A percentile compares a stretch with the other conserved stretches of the same genome.
These are phyloP conservation scores for Recurvirostra avosetta DNA, from an alignment of 2,113 vertebrate species.

Conservation along the genomic window DNA sequence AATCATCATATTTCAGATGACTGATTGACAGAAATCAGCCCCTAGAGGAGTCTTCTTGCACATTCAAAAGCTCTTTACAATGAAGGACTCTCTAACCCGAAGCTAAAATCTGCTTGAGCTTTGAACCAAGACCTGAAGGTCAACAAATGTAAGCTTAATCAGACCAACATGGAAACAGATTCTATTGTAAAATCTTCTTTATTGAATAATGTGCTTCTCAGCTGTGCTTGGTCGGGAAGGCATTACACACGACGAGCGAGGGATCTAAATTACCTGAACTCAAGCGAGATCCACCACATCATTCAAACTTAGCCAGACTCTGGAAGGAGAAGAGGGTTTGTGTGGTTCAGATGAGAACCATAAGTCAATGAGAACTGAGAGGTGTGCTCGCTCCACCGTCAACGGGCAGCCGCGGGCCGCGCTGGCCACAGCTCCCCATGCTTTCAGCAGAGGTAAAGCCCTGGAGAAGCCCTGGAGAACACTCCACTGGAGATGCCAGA, in stretches of 20 bases:
- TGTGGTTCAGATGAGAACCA: background rate
- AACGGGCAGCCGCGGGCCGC: fast-evolving
- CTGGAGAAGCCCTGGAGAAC: background rate
- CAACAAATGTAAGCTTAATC: background rate
- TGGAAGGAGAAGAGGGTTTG: background rate
- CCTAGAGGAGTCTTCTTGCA: background rate
- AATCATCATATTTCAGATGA: conserved; percentile 28
- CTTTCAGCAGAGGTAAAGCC: background rate
- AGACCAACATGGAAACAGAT: background rate
- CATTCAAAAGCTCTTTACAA: conserved; percentile 38
- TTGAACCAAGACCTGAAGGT: conserved; percentile 26
- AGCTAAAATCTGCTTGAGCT: background rate
- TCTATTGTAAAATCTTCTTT: background rate
- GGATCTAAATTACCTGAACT: background rate
- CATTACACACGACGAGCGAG: fast-evolving
- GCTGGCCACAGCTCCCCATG: background rate
- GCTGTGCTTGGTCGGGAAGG: background rate
- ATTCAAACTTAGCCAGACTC: background rate
- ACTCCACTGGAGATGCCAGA: background rate
- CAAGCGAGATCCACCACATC: background rate
- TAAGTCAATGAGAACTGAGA: background rate
- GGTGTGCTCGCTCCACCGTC: background rate
- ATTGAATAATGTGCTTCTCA: background rate
- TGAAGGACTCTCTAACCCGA: background rate
- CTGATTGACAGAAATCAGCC: conserved; percentile 37